Evolutionary conservation across 2,888 invertebrate species (phyloP).

Genomic region (Lysandra bellargus): DNA sequence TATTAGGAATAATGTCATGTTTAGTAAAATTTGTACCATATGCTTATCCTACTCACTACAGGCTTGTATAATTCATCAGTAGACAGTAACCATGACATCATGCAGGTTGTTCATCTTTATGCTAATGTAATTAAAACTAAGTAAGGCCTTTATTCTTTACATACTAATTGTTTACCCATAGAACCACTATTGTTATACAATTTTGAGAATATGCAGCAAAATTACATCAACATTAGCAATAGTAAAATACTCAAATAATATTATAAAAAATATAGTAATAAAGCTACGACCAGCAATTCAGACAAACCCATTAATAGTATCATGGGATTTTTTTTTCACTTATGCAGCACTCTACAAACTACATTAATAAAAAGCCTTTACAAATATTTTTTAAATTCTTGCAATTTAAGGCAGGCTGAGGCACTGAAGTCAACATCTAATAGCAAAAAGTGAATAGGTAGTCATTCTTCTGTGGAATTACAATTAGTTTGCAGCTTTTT

Average conservation of each 20-base stretch:
- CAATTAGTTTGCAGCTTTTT: conserved; percentile 69
- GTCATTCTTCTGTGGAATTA: conserved; percentile 42
- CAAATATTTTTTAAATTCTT: conserved; percentile 48
- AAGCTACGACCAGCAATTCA: conserved; percentile 66
- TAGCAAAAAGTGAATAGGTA: conserved; percentile 44
- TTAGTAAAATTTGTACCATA: conserved; percentile 31
- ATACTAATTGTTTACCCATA: conserved; percentile 24
- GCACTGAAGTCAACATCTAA: conserved; percentile 60
- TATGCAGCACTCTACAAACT: conserved; percentile 42
- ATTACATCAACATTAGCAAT: conserved; percentile 2
- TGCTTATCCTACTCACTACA: conserved; percentile 12
- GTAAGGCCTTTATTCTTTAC: conserved; percentile 19
- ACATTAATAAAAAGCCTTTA: conserved; percentile 45
- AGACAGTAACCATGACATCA: not conserved
- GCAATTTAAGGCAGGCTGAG: conserved; percentile 65
- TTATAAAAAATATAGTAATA: conserved; percentile 50
- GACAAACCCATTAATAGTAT: conserved; percentile 36
- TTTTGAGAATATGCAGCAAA: conserved; percentile 15
- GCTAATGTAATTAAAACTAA: conserved; percentile 29
- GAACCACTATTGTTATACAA: not conserved
- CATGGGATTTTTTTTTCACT: conserved; percentile 39
- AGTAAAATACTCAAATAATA: conserved; percentile 21
- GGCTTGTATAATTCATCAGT: conserved; percentile 4
- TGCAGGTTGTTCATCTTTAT: conserved; percentile 23
- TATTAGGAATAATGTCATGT: conserved; percentile 34